Base-by-base conservation (phyloP, 1,140 invertebrate genomes). In the Lepidurus packardi region DNA sequence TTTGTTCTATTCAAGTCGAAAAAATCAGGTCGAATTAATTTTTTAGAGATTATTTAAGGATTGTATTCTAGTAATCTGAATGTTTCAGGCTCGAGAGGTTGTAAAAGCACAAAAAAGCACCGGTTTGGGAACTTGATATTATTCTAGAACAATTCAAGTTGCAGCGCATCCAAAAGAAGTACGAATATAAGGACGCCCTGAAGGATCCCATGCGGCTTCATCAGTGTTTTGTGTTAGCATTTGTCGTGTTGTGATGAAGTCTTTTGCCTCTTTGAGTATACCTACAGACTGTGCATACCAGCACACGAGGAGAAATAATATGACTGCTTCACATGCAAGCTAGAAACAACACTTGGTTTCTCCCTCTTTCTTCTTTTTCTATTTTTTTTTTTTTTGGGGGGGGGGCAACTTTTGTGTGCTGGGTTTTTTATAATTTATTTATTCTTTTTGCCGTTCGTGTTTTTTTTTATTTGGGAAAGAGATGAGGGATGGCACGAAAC, bases 291-390 rank as follows among this genome's bases (percentile, higher is more conserved):
- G 53, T 16, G 21, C 21, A 13, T 65, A 9, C 6, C 53, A 65
- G 53, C 53, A 65, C 53, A 65, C 53, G 53, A 65, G 53, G 53
- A 65, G 53, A 16, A 65, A 65, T 65, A 65, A 65, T 65, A 65
- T 65, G 53, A 65, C 53, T 65, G 53, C 53, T 65, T 65, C 53
- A 65, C 53, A 65, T 65, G 53, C 53, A 16, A 65, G 53, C 53
- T 65, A 21, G 53, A 65, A n/a, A 13, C 53, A 13, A 7, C 8
- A 65, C 53, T 65, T 65, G 53, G 6, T 13, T 65, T 65, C 53
- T 65, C 9, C 53, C 21, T 21, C 16, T 65, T 65, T 65, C 7
- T n/a, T n/a, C 3, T 34, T 34, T 34, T 34, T 34, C 3, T 4
- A 3, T 34, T 34, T 3, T 4, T 34, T 34, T 34, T 34, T 34